Evolutionary conservation across 2,113 vertebrate genomes (phyloP), one percentile per base, ranked within the genome.

Genomic region (Ellobius talpinus): DNA sequence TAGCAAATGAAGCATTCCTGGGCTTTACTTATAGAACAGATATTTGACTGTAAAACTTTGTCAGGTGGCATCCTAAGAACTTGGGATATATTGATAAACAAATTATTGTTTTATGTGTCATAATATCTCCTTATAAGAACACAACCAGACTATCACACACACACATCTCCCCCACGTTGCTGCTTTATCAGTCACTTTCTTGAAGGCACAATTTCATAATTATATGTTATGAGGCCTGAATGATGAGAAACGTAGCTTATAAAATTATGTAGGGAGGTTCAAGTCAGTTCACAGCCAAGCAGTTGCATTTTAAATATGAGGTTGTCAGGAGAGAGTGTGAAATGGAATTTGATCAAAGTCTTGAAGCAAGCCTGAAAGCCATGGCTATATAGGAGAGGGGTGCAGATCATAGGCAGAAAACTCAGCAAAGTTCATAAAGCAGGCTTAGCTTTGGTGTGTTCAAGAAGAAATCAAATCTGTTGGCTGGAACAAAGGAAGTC

Each of bases 261-360:
- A 21, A 47, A 42, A 29, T 72, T 70, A 11, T 10, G 4, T 29
- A 52, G 65, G 7, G 12, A 3, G 29, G 11, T 0, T 55, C 23
- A 52, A 68, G 12, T 39, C 39, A 61, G 12, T 13, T 31, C 23
- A 16, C 42, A 87, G 24, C 26, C 58, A 4, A 3, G 7, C 86
- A 21, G 36, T 85, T 50, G 50, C 6, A 55, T n/a, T 87, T 84
- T 87, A 78, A 95, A 55, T 47, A 61, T 0, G 31, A 47, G 29
- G 3, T 58, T 2, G 21, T 68, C 2, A 6, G 6, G 5, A 31
- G 21, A 76, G 45, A 82, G 2, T 90, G 24, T 72, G 29, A 82
- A 89, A 70, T 84, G 24, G 16, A 24, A 39, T 81, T 89, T 47
- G 31, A 33, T 86, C 63, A 86, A 90, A 95, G 89, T 79, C 39